phyloP scores from a whole-genome alignment of 2,888 invertebrate genomes.

The Nomada ferruginata region DNA sequence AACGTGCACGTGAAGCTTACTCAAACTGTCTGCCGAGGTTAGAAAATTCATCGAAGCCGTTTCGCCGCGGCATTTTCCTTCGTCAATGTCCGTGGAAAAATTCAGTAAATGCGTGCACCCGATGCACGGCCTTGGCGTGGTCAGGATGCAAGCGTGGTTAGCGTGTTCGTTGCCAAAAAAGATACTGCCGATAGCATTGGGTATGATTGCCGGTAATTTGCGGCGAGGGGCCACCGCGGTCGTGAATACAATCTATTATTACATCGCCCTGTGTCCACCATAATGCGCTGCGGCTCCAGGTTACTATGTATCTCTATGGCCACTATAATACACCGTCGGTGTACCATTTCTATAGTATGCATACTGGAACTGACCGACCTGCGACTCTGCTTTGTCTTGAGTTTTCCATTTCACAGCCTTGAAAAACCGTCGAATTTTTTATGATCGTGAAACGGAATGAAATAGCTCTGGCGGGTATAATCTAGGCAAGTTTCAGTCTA shows the following conservation, averaged over 20 bases:
- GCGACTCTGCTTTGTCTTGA: background rate
- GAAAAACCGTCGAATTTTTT: background rate
- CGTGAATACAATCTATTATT: slow-evolving; percentile 78
- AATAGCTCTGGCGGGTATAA: background rate
- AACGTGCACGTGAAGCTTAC: background rate
- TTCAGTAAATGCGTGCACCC: background rate
- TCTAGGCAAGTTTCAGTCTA: background rate
- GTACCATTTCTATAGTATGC: slow-evolving; percentile 7
- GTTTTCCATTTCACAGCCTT: slow-evolving; percentile 1
- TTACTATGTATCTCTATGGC: slow-evolving; percentile 12
- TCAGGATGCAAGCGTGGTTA: slow-evolving; percentile 42
- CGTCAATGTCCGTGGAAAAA: too few species aligned
- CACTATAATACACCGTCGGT: slow-evolving; percentile 21
- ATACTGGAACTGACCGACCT: slow-evolving; percentile 1
- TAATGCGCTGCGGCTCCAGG: slow-evolving; percentile 50
- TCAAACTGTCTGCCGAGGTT: background rate
- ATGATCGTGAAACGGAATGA: background rate
- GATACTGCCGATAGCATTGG: slow-evolving; percentile 68
- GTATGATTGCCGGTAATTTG: slow-evolving; percentile 76
- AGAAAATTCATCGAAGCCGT: background rate
- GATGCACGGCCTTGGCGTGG: background rate
- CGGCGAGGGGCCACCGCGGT: slow-evolving; percentile 61
- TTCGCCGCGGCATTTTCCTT: background rate
- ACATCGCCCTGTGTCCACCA: slow-evolving; percentile 68
- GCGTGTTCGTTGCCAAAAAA: slow-evolving; percentile 76